phyloP scores from a whole-genome alignment of 2,113 vertebrate species.

The Dolichotis patagonum region DNA sequence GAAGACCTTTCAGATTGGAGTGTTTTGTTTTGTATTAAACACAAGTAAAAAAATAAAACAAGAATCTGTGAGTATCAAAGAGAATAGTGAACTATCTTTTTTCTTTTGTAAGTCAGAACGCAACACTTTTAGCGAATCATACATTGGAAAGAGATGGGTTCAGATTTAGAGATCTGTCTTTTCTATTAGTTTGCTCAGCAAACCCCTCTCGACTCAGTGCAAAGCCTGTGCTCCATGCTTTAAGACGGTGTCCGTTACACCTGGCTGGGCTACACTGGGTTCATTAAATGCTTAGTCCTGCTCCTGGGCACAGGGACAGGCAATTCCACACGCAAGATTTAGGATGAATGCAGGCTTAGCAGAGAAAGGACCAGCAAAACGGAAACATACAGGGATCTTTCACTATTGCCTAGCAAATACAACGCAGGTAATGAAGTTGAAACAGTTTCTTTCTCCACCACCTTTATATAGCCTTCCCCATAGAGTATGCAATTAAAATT shows the following conservation, averaged over 20 bases:
- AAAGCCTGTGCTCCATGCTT: not conserved
- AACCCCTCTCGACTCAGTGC: not conserved
- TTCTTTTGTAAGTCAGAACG: not conserved
- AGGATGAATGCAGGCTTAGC: not conserved
- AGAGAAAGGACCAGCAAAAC: not conserved
- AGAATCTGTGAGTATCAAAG: not conserved
- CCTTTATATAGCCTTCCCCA: not conserved
- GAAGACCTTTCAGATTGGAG: not conserved
- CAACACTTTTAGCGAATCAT: not conserved
- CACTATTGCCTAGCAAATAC: not conserved
- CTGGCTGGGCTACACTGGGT: not conserved
- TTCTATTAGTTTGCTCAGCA: not conserved
- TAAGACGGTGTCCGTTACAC: not conserved
- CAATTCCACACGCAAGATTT: not conserved
- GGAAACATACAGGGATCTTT: not conserved
- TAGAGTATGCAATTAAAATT: not conserved
- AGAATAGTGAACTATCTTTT: not conserved
- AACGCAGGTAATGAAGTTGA: not conserved
- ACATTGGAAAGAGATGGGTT: not conserved
- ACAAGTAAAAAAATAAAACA: not conserved
- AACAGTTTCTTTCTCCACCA: constrained; percentile 1
- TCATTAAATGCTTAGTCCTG: not conserved
- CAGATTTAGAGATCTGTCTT: not conserved
- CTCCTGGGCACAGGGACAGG: not conserved
- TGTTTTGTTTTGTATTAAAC: not conserved